Percentiles rank a stretch among this genome's conserved stretches.
These are phyloP conservation scores for Pomphorhynchus laevis DNA, from an alignment of 1,140 invertebrate species.

Conservation along the genomic window DNA sequence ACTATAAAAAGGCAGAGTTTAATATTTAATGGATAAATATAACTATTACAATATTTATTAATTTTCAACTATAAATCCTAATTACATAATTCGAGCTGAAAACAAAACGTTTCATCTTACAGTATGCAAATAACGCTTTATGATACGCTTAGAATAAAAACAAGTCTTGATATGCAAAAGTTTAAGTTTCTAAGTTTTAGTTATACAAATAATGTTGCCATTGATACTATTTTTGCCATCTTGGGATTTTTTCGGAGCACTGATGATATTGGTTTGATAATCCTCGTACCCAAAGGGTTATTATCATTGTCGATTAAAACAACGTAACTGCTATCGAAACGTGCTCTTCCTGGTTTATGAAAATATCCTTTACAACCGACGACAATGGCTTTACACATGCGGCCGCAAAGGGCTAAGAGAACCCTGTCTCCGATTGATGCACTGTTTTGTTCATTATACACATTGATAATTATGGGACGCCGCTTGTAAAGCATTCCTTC, in stretches of 20 bases:
- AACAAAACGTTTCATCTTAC: no score
- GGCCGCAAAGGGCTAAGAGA: constrained; percentile 65
- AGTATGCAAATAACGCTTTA: no score
- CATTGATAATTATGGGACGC: constrained; percentile 26
- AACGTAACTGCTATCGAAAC: constrained; percentile 76
- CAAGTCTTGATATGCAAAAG: no score
- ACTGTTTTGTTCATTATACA: constrained; percentile 19
- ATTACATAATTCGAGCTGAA: no score
- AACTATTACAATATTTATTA: no score
- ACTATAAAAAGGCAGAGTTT: no score
- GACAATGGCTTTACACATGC: constrained; percentile 71
- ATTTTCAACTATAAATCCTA: no score
- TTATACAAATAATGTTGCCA: constrained; percentile 63
- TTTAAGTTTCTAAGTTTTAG: constrained; percentile 1
- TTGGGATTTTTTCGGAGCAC: constrained; percentile 42
- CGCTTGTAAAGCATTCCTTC: constrained; percentile 9
- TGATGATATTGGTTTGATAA: constrained; percentile 65
- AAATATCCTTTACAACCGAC: constrained; percentile 53
- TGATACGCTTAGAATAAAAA: no score
- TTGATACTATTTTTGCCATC: constrained; percentile 63
- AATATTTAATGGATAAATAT: no score
- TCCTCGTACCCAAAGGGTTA: constrained; percentile 54
- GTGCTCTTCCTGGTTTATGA: constrained; percentile 26
- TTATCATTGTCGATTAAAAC: constrained; percentile 76
- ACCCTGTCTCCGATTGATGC: constrained; percentile 30